Evolutionary conservation across 2,797 vertebrate genomes (phyloP).

Genomic region (Eulemur albifrons): DNA sequence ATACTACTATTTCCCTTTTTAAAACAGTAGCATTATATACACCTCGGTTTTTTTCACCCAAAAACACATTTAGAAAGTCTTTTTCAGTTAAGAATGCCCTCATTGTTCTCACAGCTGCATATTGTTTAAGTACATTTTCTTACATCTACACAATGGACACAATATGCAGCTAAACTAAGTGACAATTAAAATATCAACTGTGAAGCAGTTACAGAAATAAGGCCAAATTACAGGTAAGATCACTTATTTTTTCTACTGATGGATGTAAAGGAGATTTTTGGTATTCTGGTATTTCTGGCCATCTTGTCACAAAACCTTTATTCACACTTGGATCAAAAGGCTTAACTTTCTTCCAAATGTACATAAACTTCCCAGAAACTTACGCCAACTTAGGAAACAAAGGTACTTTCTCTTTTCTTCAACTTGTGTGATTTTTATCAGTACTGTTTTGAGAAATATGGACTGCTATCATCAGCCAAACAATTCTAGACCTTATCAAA

Average conservation of each 20-base stretch:
- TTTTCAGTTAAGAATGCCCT: background rate
- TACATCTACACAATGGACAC: background rate
- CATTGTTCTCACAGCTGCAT: background rate
- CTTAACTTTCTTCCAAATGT: background rate
- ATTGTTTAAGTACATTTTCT: background rate
- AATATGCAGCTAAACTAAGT: background rate
- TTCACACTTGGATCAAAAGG: background rate
- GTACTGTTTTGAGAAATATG: background rate
- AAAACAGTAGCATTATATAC: background rate
- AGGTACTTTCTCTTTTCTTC: background rate
- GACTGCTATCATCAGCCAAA: background rate
- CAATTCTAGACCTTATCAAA: slow-evolving; percentile 12
- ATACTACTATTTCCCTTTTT: background rate
- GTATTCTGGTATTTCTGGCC: background rate
- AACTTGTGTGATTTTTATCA: background rate
- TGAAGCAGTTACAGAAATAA: background rate
- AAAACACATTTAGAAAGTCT: background rate
- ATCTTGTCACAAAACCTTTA: slow-evolving; percentile 25
- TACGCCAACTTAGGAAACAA: background rate
- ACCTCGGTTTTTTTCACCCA: background rate
- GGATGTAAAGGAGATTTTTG: background rate
- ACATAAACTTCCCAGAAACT: background rate
- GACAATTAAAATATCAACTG: background rate
- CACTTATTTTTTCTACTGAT: background rate
- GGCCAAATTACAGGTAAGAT: background rate